Conservation (phyloP, 2,888 invertebrate genomes). For the Lasius platythorax region DNA sequence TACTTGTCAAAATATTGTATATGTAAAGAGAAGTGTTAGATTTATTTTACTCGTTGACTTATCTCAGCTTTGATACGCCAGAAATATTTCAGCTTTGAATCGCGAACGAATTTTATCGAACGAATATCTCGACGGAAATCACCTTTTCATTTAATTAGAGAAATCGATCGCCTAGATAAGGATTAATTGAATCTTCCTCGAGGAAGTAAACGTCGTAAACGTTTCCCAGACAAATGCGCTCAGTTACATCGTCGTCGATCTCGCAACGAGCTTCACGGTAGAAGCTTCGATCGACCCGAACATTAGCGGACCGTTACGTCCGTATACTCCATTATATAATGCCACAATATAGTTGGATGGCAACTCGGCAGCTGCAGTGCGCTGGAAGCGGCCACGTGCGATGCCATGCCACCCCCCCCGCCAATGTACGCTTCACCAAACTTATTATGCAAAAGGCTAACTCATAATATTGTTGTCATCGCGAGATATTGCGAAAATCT, state of each 20-base stretch:
- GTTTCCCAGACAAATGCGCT: conserved; percentile 29
- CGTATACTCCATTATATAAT: conserved; percentile 60
- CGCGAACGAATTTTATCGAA: neutral
- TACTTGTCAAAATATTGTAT: neutral
- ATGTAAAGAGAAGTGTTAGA: neutral
- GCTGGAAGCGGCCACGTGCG: conserved; percentile 47
- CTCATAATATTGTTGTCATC: conserved; percentile 24
- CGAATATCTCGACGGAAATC: conserved; percentile 20
- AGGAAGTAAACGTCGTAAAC: conserved; percentile 6
- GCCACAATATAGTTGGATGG: conserved; percentile 50
- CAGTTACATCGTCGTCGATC: conserved; percentile 47
- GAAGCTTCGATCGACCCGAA: conserved; percentile 56
- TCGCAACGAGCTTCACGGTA: conserved; percentile 37
- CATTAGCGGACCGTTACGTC: conserved; percentile 62
- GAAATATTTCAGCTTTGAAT: neutral
- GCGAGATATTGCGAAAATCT: neutral
- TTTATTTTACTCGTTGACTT: neutral
- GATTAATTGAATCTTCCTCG: conserved; percentile 34
- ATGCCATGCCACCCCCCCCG: conserved; percentile 3
- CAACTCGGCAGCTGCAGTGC: conserved; percentile 49
- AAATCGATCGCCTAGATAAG: conserved; percentile 5
- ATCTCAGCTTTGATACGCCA: neutral
- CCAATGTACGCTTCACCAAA: conserved; percentile 19
- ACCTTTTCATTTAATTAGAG: neutral
- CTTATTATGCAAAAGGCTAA: conserved; percentile 37